Base-by-base conservation (phyloP, 2,888 invertebrate genomes). In the Orthosia cruda region DNA sequence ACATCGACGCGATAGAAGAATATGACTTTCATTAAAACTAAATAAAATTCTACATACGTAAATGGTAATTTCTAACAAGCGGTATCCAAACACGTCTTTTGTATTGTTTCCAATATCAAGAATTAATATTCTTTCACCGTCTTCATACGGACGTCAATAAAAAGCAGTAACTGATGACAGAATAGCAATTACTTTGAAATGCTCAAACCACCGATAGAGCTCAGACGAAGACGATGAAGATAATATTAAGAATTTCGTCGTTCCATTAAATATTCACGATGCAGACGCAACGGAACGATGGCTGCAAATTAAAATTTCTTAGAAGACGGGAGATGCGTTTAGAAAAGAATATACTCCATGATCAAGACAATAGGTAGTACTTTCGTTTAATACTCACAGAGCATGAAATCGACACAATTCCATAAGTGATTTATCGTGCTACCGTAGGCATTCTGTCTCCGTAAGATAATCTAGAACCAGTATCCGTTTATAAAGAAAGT, bases 401-500 rank as follows among this genome's bases (percentile, higher is more conserved):
- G 67, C 71, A 79, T 68, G 64, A 64, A 72, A 90, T 86, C 89
- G 90, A 83, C 90, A 91, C 80, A 88, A 85, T 89, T 91, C 87
- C 88, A 88, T 88, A 88, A 86, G 86, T 91, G 89, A 92, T 92
- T 92, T 91, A 91, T 91, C 86, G 82, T 71, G 89, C 89, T 89
- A 90, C 91, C 85, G 91, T 84, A 80, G 69, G 75, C 76, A 88
- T 82, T 80, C 70, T 70, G 78, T 71, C 74, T 81, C 71, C 59
- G 58, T 74, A 79, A 75, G 74, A 75, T 86, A 77, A 86, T 77
- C 82, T 78, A 75, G 62, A 86, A 86, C 78, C 81, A 81, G 84
- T 82, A 86, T 76, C 68, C 57, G 65, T 82, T 86, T 85, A 87
- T 85, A 80, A 89, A 87, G 89, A 91, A 90, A 90, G 89, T 89